Evolutionary conservation across 2,113 vertebrate genomes (phyloP), one percentile per base, ranked within the genome.

Genomic region (Emydocephalus ijimae): DNA sequence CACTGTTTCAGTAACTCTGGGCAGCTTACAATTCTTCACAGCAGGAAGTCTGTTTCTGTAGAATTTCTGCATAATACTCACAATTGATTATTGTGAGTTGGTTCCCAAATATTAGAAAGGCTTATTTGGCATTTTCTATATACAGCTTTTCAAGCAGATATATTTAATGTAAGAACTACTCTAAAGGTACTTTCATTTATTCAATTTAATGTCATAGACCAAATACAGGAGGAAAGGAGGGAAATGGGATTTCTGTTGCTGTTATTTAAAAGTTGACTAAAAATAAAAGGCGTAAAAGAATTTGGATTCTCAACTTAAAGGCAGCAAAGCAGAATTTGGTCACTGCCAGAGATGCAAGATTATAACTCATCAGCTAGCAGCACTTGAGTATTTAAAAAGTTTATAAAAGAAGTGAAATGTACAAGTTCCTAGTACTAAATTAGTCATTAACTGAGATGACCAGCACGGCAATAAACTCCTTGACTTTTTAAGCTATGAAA

Each of bases 381-480:
- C n/a, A 69, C 29, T 15, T 34, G 61, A 69, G 61, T 12, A 69
- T 34, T 15, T 12, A 24, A 69, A 69, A 69, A 64, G 26, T 69
- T 14, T 26, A 69, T 69, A n/a, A 69, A 69, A 34, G 29, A 69
- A n/a, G 12, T 64, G 61, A 12, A 64, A 64, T n/a, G 29, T 69
- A 69, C 1, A n/a, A 34, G 14, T 69, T 69, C 64, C 64, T 69
- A n/a, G 14, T 54, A 55, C 50, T 55, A 88, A 88, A 11, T 54
- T 55, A 34, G 91, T 92, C n/a, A 92, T 92, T 48, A 89, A 59
- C 26, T 24, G 26, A 85, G 57, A 26, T 54, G 56, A 54, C 91
- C 52, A 48, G 34, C 39, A 85, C 39, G 43, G 11, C 56, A 92
- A 11, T 92, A 69, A 4, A 54, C 91, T 52, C 29, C 48, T 54